phyloP scores from a whole-genome alignment of 2,113 vertebrate genomes.

The Perca fluviatilis region DNA sequence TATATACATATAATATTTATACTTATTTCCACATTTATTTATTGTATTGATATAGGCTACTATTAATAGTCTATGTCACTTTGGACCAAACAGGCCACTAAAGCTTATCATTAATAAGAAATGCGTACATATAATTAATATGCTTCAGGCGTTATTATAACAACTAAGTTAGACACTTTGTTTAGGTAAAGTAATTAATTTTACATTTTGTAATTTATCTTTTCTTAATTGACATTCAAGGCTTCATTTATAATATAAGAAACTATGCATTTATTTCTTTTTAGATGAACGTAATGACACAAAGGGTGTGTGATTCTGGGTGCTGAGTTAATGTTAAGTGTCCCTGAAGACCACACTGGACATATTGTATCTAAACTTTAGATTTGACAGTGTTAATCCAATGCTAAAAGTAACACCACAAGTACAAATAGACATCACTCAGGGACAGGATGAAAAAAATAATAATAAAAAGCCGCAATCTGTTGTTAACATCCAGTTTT shows the following conservation, averaged over 20 bases:
- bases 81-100: neutral
- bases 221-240: neutral
- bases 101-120: neutral
- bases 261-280: neutral
- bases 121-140: neutral
- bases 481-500: slow-evolving; percentile 67
- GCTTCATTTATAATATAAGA: neutral
- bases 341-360: neutral
- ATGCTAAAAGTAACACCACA: neutral
- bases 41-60: neutral
- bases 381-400: neutral
- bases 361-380: neutral
- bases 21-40: neutral
- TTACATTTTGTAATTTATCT: too few relatives aligned
- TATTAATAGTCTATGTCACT: too few relatives aligned
- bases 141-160: neutral
- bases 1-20: neutral
- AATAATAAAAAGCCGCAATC: neutral
- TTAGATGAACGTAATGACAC: neutral
- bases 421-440: neutral
- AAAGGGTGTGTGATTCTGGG: neutral
- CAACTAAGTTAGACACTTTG: neutral
- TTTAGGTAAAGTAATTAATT: neutral
- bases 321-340: neutral
- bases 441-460: neutral